Base-by-base conservation (phyloP, 2,888 invertebrate genomes). In the Caenorhabditis zanzibari region DNA sequence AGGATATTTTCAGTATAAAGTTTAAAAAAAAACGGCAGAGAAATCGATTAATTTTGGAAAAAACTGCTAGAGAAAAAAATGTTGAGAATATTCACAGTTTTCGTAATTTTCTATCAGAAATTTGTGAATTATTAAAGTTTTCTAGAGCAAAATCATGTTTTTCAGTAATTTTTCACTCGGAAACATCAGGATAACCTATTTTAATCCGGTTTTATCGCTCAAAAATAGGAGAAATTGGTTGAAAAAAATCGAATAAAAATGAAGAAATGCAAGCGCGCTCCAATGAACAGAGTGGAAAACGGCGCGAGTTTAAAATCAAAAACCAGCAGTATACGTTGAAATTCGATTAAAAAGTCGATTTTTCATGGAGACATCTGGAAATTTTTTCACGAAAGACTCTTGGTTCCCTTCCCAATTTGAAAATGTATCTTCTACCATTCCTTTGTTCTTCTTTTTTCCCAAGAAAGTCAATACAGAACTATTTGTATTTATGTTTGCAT, bases 381-480 rank as follows among this genome's bases (percentile, higher is more conserved):
- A n/a, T n/a, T n/a, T n/a, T n/a, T n/a, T n/a, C n/a, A n/a, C n/a
- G n/a, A n/a, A n/a, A n/a, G n/a, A n/a, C n/a, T n/a, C n/a, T n/a
- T n/a, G n/a, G n/a, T n/a, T n/a, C n/a, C n/a, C n/a, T n/a, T n/a
- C n/a, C n/a, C n/a, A n/a, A n/a, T n/a, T n/a, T n/a, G n/a, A n/a
- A n/a, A n/a, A n/a, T 54, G 24, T 38, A 28, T 19, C 41, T 56
- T 41, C 49, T 32, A 22, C 47, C 35, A 38, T 32, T 24, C 22
- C 64, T 64, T 66, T 66, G 75, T 66, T 66, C 75, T 66, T 6
- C 5, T 6, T 32, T 32, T 32, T 7, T 32, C 4, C 58, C 14
- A 16, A 24, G 6, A 26, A 49, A 64, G 75, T 75, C 75, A 75
- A 75, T 56, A 75, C 74, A n/a, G 63, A 74, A 64, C 64, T 74